Conservation (phyloP, 2,888 invertebrate species). For the Sphaerophoria rueppellii region DNA sequence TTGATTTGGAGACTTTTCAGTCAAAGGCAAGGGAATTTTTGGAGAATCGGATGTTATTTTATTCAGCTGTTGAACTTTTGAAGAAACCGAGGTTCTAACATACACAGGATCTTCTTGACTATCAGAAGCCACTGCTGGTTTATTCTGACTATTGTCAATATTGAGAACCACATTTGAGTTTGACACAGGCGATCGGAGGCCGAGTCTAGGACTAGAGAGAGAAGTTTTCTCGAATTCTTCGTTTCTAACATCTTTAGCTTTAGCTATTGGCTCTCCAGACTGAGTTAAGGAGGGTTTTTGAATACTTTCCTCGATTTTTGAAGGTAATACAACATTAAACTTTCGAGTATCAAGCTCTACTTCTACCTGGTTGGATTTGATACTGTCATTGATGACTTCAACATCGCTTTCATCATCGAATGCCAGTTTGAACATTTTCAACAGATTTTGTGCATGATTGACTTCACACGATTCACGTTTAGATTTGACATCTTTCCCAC, state of each 20-base stretch:
- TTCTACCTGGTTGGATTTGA: slow-evolving; percentile 6
- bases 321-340: background rate
- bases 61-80: slow-evolving; percentile 26
- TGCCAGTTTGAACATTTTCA: slow-evolving; percentile 80
- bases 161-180: slow-evolving; percentile 51
- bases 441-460: slow-evolving; percentile 79
- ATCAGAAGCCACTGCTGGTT: background rate
- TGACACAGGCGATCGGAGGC: slow-evolving; percentile 16
- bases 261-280: background rate
- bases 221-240: background rate
- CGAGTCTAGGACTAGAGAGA: background rate
- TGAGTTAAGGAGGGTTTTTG: slow-evolving; percentile 4
- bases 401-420: slow-evolving; percentile 75
- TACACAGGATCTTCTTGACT: background rate
- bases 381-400: slow-evolving; percentile 38
- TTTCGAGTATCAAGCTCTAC: background rate
- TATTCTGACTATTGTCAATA: slow-evolving; percentile 60
- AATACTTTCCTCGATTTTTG: slow-evolving; percentile 4
- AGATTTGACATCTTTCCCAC: slow-evolving; percentile 50
- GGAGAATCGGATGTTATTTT: slow-evolving; percentile 10
- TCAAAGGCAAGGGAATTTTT: background rate
- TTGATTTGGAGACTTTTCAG: slow-evolving; percentile 15
- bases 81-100: slow-evolving; percentile 20
- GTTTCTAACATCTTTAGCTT: background rate
- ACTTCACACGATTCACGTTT: slow-evolving; percentile 76